A percentile compares a stretch with the other conserved stretches of the same genome.
Evolutionary conservation across 2,888 invertebrate genomes (phyloP).

Genomic region (Erannis defoliaria): DNA sequence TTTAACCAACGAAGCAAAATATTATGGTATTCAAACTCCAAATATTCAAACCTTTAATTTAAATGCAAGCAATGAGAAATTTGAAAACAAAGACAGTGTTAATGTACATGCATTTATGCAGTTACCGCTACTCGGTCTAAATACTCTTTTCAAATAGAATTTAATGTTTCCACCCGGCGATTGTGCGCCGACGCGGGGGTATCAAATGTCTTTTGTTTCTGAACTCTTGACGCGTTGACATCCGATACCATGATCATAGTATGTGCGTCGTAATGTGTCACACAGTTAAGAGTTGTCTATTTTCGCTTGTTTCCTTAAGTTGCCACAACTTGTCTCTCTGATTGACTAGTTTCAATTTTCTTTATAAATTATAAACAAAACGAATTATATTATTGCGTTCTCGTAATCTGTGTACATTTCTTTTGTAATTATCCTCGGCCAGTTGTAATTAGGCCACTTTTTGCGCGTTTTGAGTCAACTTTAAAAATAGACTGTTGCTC

Average conservation of each 20-base stretch:
- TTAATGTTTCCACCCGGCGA: slow-evolving; percentile 44
- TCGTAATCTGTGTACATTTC: not conserved
- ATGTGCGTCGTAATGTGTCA: slow-evolving; percentile 18
- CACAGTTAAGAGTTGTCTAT: slow-evolving; percentile 11
- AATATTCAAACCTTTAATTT: not conserved
- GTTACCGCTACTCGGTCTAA: slow-evolving; percentile 60
- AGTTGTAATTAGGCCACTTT: not conserved
- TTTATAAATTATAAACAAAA: not conserved
- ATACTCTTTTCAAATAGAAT: slow-evolving; percentile 51
- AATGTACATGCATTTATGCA: slow-evolving; percentile 31
- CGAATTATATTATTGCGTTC: not conserved
- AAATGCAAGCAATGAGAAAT: slow-evolving; percentile 13
- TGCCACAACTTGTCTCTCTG: not conserved
- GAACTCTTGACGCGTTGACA: slow-evolving; percentile 35
- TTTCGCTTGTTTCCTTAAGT: no score
- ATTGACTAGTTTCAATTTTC: not conserved
- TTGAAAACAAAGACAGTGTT: slow-evolving; percentile 10
- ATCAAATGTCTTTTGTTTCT: slow-evolving; percentile 56
- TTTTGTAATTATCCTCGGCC: not conserved
- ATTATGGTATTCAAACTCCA: not conserved
- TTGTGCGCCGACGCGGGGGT: slow-evolving; percentile 41
- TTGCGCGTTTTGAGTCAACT: slow-evolving; percentile 4
- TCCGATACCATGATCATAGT: slow-evolving; percentile 32
- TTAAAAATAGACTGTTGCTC: not conserved
- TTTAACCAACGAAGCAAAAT: no score